Evolutionary conservation across 2,797 vertebrate species (phyloP).

Genomic region (Hapalemur alaotrensis): DNA sequence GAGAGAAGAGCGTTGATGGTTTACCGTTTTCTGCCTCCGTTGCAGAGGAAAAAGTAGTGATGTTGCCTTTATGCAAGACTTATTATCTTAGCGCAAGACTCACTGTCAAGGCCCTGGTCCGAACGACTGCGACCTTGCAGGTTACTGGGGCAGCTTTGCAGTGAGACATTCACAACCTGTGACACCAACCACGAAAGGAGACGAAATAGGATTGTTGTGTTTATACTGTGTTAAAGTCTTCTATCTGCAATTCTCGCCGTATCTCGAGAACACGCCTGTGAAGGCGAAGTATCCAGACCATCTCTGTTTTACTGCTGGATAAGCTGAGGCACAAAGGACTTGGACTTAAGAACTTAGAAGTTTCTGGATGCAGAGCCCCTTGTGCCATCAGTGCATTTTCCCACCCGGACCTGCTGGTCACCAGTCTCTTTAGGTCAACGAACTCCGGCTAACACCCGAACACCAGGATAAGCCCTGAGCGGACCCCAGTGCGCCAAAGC

Average conservation of each 20-base stretch:
- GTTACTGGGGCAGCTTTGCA: not conserved
- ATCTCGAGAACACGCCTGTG: not conserved
- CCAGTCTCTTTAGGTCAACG: fast-evolving
- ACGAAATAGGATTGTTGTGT: not conserved
- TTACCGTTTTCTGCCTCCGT: not conserved
- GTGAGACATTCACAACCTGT: too few species aligned
- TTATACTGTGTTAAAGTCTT: fast-evolving
- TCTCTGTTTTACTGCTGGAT: not conserved
- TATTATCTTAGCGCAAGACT: not conserved
- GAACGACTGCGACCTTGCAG: not conserved
- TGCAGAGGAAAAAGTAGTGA: not conserved
- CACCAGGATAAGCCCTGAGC: too few species aligned
- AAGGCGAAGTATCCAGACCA: fast-evolving
- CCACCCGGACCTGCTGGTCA: not conserved
- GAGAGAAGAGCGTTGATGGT: not conserved
- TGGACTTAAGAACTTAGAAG: not conserved
- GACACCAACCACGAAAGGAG: not conserved
- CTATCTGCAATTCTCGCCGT: not conserved
- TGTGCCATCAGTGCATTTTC: fast-evolving
- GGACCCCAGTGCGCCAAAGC: not conserved
- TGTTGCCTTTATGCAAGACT: not conserved
- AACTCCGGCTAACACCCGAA: fast-evolving
- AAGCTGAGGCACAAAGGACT: not conserved
- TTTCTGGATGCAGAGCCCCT: not conserved
- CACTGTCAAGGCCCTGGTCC: not conserved